These are phyloP conservation scores for Athripsodes cinereus DNA, from an alignment of 2,888 invertebrate genomes.

Conservation along the genomic window DNA sequence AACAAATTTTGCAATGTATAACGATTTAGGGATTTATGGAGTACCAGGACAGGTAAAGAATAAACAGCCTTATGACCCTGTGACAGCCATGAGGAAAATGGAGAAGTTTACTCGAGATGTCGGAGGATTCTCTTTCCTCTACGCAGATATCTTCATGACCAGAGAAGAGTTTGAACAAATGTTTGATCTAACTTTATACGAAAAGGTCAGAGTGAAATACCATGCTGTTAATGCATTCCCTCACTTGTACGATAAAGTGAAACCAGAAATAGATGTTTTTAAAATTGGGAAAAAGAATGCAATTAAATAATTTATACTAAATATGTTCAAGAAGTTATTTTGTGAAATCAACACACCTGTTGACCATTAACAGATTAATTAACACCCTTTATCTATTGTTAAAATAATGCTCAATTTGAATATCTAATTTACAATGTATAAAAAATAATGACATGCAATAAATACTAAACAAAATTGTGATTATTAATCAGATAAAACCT, in stretches of 20 bases:
- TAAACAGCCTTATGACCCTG: slow-evolving; percentile 56
- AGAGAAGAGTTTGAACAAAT: slow-evolving; percentile 58
- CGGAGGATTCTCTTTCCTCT: slow-evolving; percentile 63
- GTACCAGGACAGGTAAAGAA: slow-evolving; percentile 59
- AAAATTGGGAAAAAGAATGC: slow-evolving; percentile 42
- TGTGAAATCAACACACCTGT: no score
- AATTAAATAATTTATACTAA: slow-evolving; percentile 11
- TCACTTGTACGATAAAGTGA: slow-evolving; percentile 60
- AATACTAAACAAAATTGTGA: no score
- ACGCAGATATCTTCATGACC: slow-evolving; percentile 66
- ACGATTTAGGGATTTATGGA: slow-evolving; percentile 65
- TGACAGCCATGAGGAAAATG: slow-evolving; percentile 60
- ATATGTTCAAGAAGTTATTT: no score
- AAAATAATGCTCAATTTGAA: no score
- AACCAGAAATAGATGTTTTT: slow-evolving; percentile 61
- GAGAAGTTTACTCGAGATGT: slow-evolving; percentile 62
- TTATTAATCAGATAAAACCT: no score
- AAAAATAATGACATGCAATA: no score
- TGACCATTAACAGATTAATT: no score
- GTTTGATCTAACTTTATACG: slow-evolving; percentile 62
- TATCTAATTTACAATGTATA: no score
- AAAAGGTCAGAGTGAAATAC: slow-evolving; percentile 53
- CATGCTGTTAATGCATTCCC: slow-evolving; percentile 56
- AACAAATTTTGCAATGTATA: slow-evolving; percentile 63
- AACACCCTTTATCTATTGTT: no score